Percentiles rank a stretch among this genome's conserved stretches.
These are phyloP conservation scores for Aeoliscus strigatus DNA, from an alignment of 2,797 vertebrate genomes.

Conservation along the genomic window DNA sequence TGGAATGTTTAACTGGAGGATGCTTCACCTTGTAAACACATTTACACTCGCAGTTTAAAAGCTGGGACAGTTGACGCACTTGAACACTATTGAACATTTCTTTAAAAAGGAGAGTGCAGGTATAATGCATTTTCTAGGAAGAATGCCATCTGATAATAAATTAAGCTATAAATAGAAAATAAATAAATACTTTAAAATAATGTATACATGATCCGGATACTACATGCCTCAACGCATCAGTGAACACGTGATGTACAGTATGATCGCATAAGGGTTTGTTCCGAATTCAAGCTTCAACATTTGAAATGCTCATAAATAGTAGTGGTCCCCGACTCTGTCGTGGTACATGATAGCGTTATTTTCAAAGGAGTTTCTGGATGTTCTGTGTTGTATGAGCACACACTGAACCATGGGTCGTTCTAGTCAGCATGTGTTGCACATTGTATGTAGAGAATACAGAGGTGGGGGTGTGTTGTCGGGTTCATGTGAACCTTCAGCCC, in stretches of 20 bases:
- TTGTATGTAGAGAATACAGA: conserved; percentile 17
- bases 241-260: conserved; percentile 25
- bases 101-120: conserved; percentile 36
- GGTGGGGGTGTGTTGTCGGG: conserved; percentile 4
- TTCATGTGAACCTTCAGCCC: conserved; percentile 13
- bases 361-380: conserved; percentile 10
- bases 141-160: conserved; percentile 42
- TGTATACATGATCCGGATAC: conserved; percentile 10
- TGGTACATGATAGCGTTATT: conserved; percentile 6
- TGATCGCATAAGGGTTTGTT: conserved; percentile 23
- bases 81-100: conserved; percentile 38
- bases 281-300: conserved; percentile 10
- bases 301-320: no score
- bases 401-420: conserved; percentile 23
- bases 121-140: conserved; percentile 25
- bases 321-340: no score
- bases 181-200: conserved; percentile 40
- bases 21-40: conserved; percentile 45
- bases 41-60: conserved; percentile 23
- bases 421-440: conserved; percentile 27
- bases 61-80: conserved; percentile 17
- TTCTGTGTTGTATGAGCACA: conserved; percentile 18
- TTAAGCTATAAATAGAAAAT: conserved; percentile 53
- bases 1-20: conserved; percentile 54
- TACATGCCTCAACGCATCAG: conserved; percentile 25